Conservation (phyloP, 1,140 invertebrate species). For the Drosophila nebulosa region DNA sequence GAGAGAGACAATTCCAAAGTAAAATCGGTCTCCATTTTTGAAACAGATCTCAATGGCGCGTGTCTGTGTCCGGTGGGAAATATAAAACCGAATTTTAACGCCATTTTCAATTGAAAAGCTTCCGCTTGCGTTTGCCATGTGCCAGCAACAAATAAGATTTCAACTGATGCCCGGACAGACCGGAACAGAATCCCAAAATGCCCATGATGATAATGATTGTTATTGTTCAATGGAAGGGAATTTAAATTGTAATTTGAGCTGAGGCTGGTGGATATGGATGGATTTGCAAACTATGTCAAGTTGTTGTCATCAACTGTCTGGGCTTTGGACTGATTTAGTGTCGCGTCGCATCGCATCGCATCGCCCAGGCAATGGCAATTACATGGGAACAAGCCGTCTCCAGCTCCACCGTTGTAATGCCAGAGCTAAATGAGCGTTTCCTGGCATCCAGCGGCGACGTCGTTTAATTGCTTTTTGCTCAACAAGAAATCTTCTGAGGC, state of each 20-base stretch:
- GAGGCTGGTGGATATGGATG: slow-evolving; percentile 14
- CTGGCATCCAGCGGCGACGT: slow-evolving; percentile 76
- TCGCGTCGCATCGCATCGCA: slow-evolving; percentile 57
- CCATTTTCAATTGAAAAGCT: slow-evolving; percentile 70
- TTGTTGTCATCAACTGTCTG: slow-evolving; percentile 65
- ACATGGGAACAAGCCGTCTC: slow-evolving; percentile 49
- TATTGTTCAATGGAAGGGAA: slow-evolving; percentile 15
- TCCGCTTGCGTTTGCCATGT: slow-evolving; percentile 45
- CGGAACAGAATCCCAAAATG: slow-evolving; percentile 25
- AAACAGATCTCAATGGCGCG: slow-evolving; percentile 39
- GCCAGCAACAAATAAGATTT: slow-evolving; percentile 51
- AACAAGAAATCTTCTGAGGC: slow-evolving; percentile 66
- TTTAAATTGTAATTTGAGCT: slow-evolving; percentile 54
- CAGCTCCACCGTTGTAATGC: slow-evolving; percentile 19
- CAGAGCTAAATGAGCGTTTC: slow-evolving; percentile 79
- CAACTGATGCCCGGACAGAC: slow-evolving; percentile 20
- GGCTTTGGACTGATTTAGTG: slow-evolving; percentile 71
- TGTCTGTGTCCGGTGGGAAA: slow-evolving; percentile 50
- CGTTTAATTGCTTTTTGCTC: slow-evolving; percentile 79
- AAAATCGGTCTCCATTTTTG: not conserved
- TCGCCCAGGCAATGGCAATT: slow-evolving; percentile 59
- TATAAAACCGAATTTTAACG: slow-evolving; percentile 58
- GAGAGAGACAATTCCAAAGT: no score
- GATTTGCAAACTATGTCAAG: slow-evolving; percentile 71
- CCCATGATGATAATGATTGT: slow-evolving; percentile 11